phyloP scores from a whole-genome alignment of 2,888 invertebrate genomes.

The Tribolium freemani region DNA sequence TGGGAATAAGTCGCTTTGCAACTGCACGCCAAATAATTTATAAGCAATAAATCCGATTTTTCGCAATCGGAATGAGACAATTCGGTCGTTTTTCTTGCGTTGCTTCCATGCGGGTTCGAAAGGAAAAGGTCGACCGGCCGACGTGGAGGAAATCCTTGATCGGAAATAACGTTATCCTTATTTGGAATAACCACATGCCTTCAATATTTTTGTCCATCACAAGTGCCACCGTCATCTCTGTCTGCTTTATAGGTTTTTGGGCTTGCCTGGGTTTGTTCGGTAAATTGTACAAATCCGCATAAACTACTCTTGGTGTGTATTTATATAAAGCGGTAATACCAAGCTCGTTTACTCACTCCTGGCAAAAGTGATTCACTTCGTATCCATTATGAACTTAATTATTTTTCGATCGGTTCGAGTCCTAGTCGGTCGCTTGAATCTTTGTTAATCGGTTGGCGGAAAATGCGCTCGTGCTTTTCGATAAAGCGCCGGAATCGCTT shows the following conservation, averaged over 20 bases:
- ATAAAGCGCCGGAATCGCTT: neutral
- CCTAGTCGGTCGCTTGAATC: slow-evolving; percentile 19
- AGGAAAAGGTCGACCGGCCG: slow-evolving; percentile 29
- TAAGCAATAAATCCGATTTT: slow-evolving; percentile 26
- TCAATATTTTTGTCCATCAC: slow-evolving; percentile 15
- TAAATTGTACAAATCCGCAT: slow-evolving; percentile 30
- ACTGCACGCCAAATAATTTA: slow-evolving; percentile 9
- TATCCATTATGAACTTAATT: slow-evolving; percentile 8
- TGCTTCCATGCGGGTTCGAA: slow-evolving; percentile 16
- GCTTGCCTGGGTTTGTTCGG: slow-evolving; percentile 7
- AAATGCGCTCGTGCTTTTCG: neutral
- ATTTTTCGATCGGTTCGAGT: slow-evolving; percentile 24
- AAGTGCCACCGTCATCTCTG: neutral
- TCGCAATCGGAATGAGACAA: slow-evolving; percentile 17
- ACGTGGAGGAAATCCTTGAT: slow-evolving; percentile 21
- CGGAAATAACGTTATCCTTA: slow-evolving; percentile 29
- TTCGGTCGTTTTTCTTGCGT: slow-evolving; percentile 17
- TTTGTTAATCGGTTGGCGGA: slow-evolving; percentile 18
- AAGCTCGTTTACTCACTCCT: neutral
- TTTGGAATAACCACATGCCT: slow-evolving; percentile 22
- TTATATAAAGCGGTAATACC: slow-evolving; percentile 34
- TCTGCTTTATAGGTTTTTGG: slow-evolving; percentile 20
- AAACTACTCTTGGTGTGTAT: slow-evolving; percentile 24
- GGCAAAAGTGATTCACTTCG: slow-evolving; percentile 21
- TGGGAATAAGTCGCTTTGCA: neutral